Percentiles rank a stretch among this genome's conserved stretches.
Evolutionary conservation across 2,888 invertebrate genomes (phyloP).

Genomic region (Drosophila emarginata): DNA sequence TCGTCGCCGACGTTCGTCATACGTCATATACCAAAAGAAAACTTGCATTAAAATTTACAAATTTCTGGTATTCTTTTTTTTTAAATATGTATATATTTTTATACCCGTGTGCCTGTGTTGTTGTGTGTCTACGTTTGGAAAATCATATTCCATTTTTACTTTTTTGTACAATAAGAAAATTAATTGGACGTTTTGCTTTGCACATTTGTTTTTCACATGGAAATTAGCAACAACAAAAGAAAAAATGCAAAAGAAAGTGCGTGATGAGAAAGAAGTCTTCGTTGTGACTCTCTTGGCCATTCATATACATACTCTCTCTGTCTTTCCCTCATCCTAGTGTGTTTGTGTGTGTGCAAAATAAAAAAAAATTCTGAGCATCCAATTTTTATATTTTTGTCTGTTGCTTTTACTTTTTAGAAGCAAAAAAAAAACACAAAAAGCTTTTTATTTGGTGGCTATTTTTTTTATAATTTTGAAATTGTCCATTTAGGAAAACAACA

Average conservation of each 20-base stretch:
- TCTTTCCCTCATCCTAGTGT: not conserved
- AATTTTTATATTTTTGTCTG: constrained; percentile 16
- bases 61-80: constrained; percentile 23
- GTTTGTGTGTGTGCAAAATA: constrained; percentile 8
- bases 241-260: constrained; percentile 67
- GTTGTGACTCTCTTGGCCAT: constrained; percentile 2
- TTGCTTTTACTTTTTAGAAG: constrained; percentile 31
- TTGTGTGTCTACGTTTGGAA: constrained; percentile 3
- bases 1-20: constrained; percentile 54
- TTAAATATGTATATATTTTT: not conserved
- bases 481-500: not conserved
- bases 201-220: constrained; percentile 35
- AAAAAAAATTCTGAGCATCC: constrained; percentile 7
- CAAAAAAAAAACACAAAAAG: constrained; percentile 7
- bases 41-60: constrained; percentile 63
- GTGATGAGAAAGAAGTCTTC: constrained; percentile 31
- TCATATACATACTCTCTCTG: not conserved
- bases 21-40: constrained; percentile 60
- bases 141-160: constrained; percentile 20
- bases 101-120: not conserved
- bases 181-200: not conserved
- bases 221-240: constrained; percentile 68
- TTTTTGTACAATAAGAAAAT: constrained; percentile 40
- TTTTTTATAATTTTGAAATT: not conserved
- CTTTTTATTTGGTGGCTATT: constrained; percentile 20